Evolutionary conservation across 2,797 vertebrate species (phyloP), one percentile per base, ranked within the genome.

Genomic region (Rachycentron canadum): DNA sequence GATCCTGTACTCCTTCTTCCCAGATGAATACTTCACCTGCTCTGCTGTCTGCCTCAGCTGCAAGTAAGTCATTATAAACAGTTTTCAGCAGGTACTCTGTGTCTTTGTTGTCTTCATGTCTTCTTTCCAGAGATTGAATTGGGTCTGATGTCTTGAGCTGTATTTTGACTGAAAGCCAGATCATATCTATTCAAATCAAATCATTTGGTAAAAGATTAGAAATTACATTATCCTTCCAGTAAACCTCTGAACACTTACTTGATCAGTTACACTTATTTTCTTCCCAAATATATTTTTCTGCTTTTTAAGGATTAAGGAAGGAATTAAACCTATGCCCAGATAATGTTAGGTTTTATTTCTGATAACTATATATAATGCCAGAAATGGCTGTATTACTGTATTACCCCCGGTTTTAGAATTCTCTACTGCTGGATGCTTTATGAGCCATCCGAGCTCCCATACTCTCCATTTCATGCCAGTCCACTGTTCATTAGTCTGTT

Each of bases 11-110:
- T 95, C 94, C 57, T 96, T 96, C 86, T 97, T 97, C 85, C 96
- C 95, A 7, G 96, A 97, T 6, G 96, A 96, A 83, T 96, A 97
- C 85, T 97, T 97, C 85, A 97, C 95, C 79, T 97, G 96, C 84
- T 95, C 95, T 0, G 91, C 94, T 13, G 88, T 93, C 55, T 97
- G 96, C 73, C 94, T 96, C 72, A 96, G 96, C 92, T 97, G 96
- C 95, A 95, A 91, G 96, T 96, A 91, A 88, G 93, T 76, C 55
- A 10, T 41, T 9, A 7, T 0, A 28, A 12, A 47, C 36, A 28
- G 23, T 5, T 68, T 17, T 23, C 12, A 50, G 25, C 17, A 5
- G 7, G 7, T 9, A 12, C 23, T 45, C 7, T 3, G 9, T 28
- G 16, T 28, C 5, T 49, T 26, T 67, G 16, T 58, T 43, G 28